A percentile compares a stretch with the other conserved stretches of the same genome.
These are phyloP conservation scores for Eidolon dupreanum DNA, from an alignment of 2,797 vertebrate species.

Conservation along the genomic window DNA sequence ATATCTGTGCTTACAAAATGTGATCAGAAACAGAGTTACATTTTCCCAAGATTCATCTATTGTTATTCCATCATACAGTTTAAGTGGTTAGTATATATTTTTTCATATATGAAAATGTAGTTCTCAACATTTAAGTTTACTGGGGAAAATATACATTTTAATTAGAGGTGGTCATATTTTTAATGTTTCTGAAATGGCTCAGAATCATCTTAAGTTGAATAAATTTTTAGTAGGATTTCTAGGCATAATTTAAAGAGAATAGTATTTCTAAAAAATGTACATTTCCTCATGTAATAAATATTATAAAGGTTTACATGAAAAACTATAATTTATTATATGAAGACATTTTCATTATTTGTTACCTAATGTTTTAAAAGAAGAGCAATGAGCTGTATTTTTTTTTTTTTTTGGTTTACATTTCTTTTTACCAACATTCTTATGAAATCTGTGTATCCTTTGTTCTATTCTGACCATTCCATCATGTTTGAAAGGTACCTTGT, in stretches of 20 bases:
- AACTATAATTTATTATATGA: not conserved
- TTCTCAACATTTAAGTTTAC: constrained; percentile 9
- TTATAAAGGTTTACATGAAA: not conserved
- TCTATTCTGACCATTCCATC: not conserved
- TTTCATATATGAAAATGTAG: not conserved
- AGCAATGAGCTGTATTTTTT: not conserved
- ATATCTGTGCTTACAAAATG: not conserved
- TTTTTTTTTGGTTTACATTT: not conserved
- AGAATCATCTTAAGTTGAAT: constrained; percentile 28
- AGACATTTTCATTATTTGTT: not conserved
- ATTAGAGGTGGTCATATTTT: not conserved
- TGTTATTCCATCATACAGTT: not conserved
- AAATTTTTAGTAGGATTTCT: constrained; percentile 40
- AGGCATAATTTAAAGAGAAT: constrained; percentile 13
- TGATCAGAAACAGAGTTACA: not conserved
- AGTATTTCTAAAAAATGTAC: constrained; percentile 19
- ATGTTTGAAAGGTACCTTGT: not conserved
- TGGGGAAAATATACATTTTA: not conserved
- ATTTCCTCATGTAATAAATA: constrained; percentile 11
- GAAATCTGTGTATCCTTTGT: not conserved
- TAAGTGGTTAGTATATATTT: not conserved
- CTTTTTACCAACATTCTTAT: not conserved
- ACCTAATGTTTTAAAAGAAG: not conserved
- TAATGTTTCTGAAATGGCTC: constrained; percentile 24
- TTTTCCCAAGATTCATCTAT: not conserved